phyloP scores from a whole-genome alignment of 2,888 invertebrate species.

The Protodeltote pygarga region DNA sequence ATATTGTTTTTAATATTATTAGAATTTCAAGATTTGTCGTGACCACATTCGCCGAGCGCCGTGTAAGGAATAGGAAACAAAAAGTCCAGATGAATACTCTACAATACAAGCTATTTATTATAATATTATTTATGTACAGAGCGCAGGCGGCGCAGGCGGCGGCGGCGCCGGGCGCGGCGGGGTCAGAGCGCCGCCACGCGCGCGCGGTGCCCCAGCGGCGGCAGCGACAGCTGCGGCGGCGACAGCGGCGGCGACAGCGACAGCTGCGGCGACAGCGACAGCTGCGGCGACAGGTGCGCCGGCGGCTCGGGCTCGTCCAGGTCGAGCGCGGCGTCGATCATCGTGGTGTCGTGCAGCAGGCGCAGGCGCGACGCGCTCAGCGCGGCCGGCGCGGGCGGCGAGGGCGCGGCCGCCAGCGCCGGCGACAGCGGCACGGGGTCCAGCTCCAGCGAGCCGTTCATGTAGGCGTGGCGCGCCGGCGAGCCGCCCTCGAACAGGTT shows the following conservation, averaged over 20 bases:
- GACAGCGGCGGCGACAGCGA: constrained; percentile 10
- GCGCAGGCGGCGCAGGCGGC: constrained; percentile 24
- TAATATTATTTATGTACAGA: constrained; percentile 41
- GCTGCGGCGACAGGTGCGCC: constrained; percentile 53
- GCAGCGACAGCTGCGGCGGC: constrained; percentile 12
- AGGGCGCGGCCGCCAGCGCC: constrained; percentile 24
- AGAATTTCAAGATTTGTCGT: too few relatives aligned
- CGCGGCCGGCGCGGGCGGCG: constrained; percentile 63
- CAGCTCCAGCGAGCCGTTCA: constrained; percentile 86
- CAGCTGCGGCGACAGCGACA: constrained; percentile 5
- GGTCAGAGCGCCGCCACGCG: constrained; percentile 31
- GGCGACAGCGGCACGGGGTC: constrained; percentile 74
- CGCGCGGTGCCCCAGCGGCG: constrained; percentile 23
- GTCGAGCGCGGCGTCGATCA: constrained; percentile 96
- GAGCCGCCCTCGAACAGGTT: constrained; percentile 48
- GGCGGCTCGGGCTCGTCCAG: constrained; percentile 92
- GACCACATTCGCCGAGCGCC: too few relatives aligned
- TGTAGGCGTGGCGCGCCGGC: constrained; percentile 72
- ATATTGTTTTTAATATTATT: too few relatives aligned
- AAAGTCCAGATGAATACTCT: constrained; percentile 30
- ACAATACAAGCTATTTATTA: constrained; percentile 51
- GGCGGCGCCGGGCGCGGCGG: constrained; percentile 33
- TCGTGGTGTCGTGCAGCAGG: constrained; percentile 94
- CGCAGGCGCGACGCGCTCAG: constrained; percentile 91
- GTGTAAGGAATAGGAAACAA: not conserved